Evolutionary conservation across 2,113 vertebrate genomes (phyloP), one percentile per base, ranked within the genome.

Genomic region (Trichechus manatus): DNA sequence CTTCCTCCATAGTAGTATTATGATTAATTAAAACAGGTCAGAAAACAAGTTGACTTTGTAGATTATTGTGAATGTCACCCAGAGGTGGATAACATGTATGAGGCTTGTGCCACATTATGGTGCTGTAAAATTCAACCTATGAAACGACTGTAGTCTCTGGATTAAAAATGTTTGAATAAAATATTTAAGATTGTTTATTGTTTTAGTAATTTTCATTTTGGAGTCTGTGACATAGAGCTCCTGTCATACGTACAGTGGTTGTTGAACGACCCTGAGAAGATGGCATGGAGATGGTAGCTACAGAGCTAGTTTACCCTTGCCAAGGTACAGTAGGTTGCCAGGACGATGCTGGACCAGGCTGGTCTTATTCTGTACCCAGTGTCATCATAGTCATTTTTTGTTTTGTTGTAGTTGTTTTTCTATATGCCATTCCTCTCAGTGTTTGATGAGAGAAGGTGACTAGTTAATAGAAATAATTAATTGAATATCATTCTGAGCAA

Each of bases 111-210:
- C 29, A 19, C 74, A 27, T 22, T 53, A 5, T 0, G 5, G 33
- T 50, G 39, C 83, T 72, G 5, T 92, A 22, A 7, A 31, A 9
- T 44, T 9, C 50, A 6, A 74, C 56, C 36, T 77, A 5, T 14
- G 31, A 42, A 11, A 64, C 33, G 47, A 22, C 66, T 72, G 59
- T 68, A 68, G 47, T 44, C 63, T 74, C 53, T 90, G 64, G 53
- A 89, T 36, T 66, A 9, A 47, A 61, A n/a, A 19, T 91, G 44
- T 87, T 74, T 75, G 53, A 94, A 91, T 84, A 63, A 87, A 75
- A 6, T 84, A 39, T 5, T 66, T 56, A 25, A 47, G 47, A 3
- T 29, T 53, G 8, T 80, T n/a, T 33, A 6, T 27, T 68, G 7
- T 66, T 72, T 70, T 59, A 87, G 8, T 64, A 39, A 36, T 77